A percentile compares a stretch with the other conserved stretches of the same genome.
These are phyloP conservation scores for Xyliphius kryptos DNA, from an alignment of 2,113 vertebrate genomes.

Conservation along the genomic window DNA sequence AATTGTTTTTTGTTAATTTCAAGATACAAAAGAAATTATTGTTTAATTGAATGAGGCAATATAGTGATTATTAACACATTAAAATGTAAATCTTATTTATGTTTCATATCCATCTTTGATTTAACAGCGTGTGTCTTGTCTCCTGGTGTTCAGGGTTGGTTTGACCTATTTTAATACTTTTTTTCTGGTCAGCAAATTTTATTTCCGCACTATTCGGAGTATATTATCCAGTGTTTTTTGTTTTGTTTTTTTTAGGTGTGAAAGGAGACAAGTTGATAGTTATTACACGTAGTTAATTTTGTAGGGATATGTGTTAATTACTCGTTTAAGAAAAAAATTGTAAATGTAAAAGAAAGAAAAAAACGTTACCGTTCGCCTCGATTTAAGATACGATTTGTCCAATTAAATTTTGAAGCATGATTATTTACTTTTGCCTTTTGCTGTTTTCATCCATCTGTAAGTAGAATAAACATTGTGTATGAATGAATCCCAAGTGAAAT, in stretches of 20 bases:
- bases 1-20: no score
- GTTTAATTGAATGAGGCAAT: no score
- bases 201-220: not conserved
- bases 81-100: no score
- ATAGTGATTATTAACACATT: no score
- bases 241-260: not conserved
- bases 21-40: no score
- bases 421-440: constrained; percentile 2
- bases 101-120: no score
- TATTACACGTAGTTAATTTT: not conserved
- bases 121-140: not conserved
- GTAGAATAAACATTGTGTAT: not conserved
- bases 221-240: not conserved
- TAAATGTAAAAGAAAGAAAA: no score
- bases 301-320: not conserved
- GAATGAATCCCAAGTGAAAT: no score
- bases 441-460: constrained; percentile 1
- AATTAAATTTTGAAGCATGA: constrained; percentile 7
- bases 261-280: not conserved
- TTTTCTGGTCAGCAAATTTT: not conserved
- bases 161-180: not conserved
- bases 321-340: no score
- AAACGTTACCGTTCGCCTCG: no score
- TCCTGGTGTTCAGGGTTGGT: not conserved
- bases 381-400: not conserved